phyloP scores from a whole-genome alignment of 92 coral and sea anemone genomes.

The Epizoanthus scotinus region DNA sequence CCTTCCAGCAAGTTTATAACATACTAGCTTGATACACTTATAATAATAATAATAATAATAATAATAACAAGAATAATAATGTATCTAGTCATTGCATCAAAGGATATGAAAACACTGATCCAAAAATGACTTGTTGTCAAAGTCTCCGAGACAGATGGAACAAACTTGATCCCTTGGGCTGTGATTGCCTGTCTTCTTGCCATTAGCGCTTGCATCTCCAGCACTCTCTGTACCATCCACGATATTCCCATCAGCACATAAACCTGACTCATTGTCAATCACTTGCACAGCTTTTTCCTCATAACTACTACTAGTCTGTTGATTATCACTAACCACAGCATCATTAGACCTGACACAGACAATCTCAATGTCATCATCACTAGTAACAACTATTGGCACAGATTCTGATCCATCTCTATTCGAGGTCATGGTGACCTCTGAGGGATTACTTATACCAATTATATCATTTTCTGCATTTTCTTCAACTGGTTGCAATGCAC shows the following conservation, averaged over 20 bases:
- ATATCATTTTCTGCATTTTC: background rate
- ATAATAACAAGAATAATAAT: too few species aligned
- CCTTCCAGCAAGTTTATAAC: too few species aligned
- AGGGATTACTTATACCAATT: background rate
- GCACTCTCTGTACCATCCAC: background rate
- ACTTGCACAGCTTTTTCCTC: background rate
- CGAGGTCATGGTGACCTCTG: background rate
- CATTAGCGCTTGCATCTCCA: background rate
- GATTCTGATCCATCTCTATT: background rate
- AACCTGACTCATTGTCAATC: background rate
- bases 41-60: too few species aligned
- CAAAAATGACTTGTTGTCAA: conserved; percentile 87
- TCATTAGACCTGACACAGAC: conserved; percentile 13
- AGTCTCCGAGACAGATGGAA: conserved; percentile 90
- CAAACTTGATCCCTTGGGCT: conserved; percentile 80
- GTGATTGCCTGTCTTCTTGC: conserved; percentile 14
- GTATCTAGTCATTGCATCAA: conserved; percentile 22
- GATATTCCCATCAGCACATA: background rate
- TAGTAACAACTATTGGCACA: conserved; percentile 27
- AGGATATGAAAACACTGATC: conserved; percentile 99
- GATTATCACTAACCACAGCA: background rate
- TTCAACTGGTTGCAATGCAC: background rate
- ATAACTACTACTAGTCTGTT: conserved; percentile 8
- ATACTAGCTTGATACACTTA: too few species aligned
- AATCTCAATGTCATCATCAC: conserved; percentile 67